These are phyloP conservation scores for Laticauda colubrina DNA, from an alignment of 2,113 vertebrate genomes.

Conservation along the genomic window DNA sequence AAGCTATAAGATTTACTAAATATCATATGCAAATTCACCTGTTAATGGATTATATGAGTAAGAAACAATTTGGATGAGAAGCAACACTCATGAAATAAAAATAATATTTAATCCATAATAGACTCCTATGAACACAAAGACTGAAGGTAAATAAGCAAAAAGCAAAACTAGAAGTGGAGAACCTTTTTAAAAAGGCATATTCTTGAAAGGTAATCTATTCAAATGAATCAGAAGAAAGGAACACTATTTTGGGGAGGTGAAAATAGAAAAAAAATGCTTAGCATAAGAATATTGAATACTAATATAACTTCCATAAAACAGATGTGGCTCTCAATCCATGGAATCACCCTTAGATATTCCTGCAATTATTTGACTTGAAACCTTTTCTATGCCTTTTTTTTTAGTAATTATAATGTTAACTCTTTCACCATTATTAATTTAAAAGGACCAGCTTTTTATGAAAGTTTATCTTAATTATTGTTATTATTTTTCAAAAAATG, in stretches of 20 bases:
- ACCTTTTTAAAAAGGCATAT: background rate
- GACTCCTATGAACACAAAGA: background rate
- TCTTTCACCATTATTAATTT: background rate
- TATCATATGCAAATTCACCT: background rate
- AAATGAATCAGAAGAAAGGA: background rate
- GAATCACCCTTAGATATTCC: background rate
- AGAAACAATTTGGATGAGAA: background rate
- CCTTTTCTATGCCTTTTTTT: background rate
- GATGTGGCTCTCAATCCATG: background rate
- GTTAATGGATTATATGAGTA: background rate
- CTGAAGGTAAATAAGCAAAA: background rate
- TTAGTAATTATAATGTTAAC: background rate
- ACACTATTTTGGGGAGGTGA: too few species aligned
- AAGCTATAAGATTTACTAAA: background rate
- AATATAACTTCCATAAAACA: background rate
- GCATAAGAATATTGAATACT: background rate
- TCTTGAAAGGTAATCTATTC: background rate
- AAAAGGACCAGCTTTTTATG: background rate
- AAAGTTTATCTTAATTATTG: background rate
- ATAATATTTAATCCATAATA: background rate
- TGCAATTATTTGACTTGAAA: background rate
- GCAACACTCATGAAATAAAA: background rate
- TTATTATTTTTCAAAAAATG: background rate
- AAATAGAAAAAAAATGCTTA: background rate
- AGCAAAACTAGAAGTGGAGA: background rate